Percentiles rank a stretch among this genome's conserved stretches.
These are phyloP conservation scores for Paracentrotus lividus DNA, from an alignment of 53 echinoderm and acorn worm genomes.

Conservation along the genomic window DNA sequence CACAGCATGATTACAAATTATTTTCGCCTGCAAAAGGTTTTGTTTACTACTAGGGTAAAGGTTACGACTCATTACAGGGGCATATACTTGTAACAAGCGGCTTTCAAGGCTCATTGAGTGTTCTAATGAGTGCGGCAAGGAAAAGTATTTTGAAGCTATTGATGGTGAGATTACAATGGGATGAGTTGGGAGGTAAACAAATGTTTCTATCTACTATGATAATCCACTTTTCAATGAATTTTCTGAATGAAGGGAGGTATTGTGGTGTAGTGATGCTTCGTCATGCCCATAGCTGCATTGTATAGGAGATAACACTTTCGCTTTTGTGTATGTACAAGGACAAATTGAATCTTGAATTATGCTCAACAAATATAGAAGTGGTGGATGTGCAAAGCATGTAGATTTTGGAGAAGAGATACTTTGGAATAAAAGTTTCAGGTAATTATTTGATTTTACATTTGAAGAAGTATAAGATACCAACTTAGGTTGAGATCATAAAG, in stretches of 20 bases:
- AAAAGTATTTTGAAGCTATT: constrained; percentile 5
- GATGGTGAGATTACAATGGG: constrained; percentile 12
- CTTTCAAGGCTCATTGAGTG: constrained; percentile 24
- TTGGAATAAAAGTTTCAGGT: not conserved
- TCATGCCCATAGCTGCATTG: not conserved
- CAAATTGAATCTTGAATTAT: constrained; percentile 24
- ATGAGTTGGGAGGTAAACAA: constrained; percentile 40
- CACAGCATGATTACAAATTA: not conserved
- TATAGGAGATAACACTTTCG: not conserved
- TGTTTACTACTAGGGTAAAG: constrained; percentile 37
- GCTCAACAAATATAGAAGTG: not conserved
- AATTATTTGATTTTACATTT: not conserved
- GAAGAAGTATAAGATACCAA: not conserved
- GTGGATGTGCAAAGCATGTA: not conserved
- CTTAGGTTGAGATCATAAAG: not conserved
- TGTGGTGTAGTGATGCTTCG: not conserved
- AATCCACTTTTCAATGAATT: constrained; percentile 69
- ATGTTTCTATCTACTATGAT: not conserved
- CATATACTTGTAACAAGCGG: not conserved
- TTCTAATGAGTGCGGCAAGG: not conserved
- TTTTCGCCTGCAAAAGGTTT: too few species aligned
- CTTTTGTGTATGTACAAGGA: not conserved
- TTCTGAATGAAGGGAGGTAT: not conserved
- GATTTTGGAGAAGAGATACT: not conserved
- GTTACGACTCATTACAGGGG: constrained; percentile 10